phyloP scores from a whole-genome alignment of 2,797 vertebrate genomes.

The Eptatretus atami region DNA sequence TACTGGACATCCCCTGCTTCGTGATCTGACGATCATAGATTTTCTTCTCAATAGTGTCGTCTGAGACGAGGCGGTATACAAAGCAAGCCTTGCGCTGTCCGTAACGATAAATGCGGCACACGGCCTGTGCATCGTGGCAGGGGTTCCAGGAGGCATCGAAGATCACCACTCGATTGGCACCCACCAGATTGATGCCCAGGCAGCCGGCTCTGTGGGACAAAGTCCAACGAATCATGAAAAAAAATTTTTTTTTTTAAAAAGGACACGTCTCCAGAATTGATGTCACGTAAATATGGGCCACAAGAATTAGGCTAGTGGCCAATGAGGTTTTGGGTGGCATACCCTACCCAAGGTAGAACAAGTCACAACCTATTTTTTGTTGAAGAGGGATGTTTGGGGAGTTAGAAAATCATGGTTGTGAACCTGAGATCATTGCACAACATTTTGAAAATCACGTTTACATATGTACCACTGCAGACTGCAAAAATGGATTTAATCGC shows the following conservation, averaged over 20 bases:
- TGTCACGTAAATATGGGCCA: constrained; percentile 10
- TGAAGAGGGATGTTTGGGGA: too few relatives aligned
- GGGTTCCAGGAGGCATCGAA: constrained; percentile 98
- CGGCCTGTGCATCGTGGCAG: constrained; percentile 81
- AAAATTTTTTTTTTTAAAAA: background rate
- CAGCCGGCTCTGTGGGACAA: constrained; percentile 42
- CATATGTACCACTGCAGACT: too few relatives aligned
- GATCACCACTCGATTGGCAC: constrained; percentile 79
- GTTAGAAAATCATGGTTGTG: too few relatives aligned
- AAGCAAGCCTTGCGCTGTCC: constrained; percentile 78
- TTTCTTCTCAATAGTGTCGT: constrained; percentile 89
- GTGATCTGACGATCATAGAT: constrained; percentile 94
- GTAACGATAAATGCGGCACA: constrained; percentile 80
- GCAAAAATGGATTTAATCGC: too few relatives aligned
- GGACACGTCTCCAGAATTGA: constrained; percentile 7
- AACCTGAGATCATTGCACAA: too few relatives aligned
- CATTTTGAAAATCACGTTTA: too few relatives aligned
- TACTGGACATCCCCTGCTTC: constrained; percentile 96
- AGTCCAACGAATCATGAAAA: background rate
- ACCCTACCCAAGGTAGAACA: too few relatives aligned
- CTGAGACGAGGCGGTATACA: constrained; percentile 84
- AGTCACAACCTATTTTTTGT: too few relatives aligned
- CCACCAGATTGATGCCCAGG: constrained; percentile 80
- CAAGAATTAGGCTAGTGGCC: too few relatives aligned
- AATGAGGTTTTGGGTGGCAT: too few relatives aligned